Conservation (phyloP, 1,140 invertebrate species). For the Drosophila melanica region DNA sequence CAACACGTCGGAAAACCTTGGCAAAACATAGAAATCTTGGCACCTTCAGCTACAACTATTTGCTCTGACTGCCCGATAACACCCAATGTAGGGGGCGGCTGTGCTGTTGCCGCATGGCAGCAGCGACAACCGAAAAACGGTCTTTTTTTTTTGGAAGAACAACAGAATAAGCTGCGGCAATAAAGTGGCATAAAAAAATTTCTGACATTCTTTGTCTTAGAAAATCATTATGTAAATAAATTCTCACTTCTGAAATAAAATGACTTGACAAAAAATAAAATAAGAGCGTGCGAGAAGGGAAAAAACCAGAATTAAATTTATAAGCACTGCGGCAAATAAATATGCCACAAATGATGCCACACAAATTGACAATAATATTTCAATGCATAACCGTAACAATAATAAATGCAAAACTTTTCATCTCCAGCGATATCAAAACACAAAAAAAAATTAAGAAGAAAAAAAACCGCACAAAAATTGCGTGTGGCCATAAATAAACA, state of each 20-base stretch:
- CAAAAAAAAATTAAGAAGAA: constrained; percentile 2
- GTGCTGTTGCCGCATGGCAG: constrained; percentile 5
- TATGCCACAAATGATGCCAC: constrained; percentile 52
- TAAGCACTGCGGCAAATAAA: constrained; percentile 48
- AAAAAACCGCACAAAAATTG: constrained; percentile 6
- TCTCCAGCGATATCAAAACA: constrained; percentile 8
- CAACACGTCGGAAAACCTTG: constrained; percentile 62
- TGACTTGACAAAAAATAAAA: constrained; percentile 59
- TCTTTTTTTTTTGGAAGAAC: constrained; percentile 1
- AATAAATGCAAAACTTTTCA: constrained; percentile 14
- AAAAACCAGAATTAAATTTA: constrained; percentile 35
- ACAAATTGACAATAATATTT: constrained; percentile 38
- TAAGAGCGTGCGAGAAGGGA: neutral
- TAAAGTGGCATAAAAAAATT: constrained; percentile 80
- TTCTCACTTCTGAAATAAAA: constrained; percentile 79
- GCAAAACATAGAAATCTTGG: constrained; percentile 74
- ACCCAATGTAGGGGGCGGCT: neutral
- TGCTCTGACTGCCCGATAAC: constrained; percentile 45
- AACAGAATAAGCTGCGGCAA: constrained; percentile 53
- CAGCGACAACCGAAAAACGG: neutral
- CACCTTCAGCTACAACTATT: constrained; percentile 60
- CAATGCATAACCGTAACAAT: constrained; percentile 15
- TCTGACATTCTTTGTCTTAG: constrained; percentile 78
- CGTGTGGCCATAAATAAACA: constrained; percentile 43
- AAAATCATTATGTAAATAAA: constrained; percentile 81